phyloP scores from a whole-genome alignment of 2,797 vertebrate genomes.

The Lophius americanus region DNA sequence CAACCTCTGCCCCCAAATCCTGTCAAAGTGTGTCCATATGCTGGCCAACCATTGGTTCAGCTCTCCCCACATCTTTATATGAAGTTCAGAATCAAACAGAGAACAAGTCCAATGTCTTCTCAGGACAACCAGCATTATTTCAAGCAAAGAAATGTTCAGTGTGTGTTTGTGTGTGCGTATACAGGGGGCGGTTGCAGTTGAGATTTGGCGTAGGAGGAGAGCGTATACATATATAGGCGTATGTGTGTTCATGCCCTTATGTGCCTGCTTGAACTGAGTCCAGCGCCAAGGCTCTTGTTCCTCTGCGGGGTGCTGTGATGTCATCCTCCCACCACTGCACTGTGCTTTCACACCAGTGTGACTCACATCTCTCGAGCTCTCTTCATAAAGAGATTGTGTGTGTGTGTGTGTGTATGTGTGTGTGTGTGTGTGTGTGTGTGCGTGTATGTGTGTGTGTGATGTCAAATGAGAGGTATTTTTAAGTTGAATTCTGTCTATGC shows the following conservation, averaged over 20 bases:
- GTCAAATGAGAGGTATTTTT: conserved; percentile 51
- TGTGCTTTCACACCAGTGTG: conserved; percentile 78
- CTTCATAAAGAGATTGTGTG: conserved; percentile 27
- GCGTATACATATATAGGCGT: neutral
- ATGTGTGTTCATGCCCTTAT: conserved; percentile 29
- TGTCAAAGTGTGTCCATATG: conserved; percentile 58
- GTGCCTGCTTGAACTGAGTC: conserved; percentile 49
- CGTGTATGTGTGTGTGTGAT: conserved; percentile 4
- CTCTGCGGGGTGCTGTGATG: conserved; percentile 78
- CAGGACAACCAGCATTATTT: conserved; percentile 69
- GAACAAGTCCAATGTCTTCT: conserved; percentile 55
- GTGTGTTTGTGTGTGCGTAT: conserved; percentile 38
- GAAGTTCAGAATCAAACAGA: conserved; percentile 54
- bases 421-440: conserved; percentile 3
- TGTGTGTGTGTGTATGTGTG: conserved; percentile 19
- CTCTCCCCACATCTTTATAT: conserved; percentile 30
- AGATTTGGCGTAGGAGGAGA: conserved; percentile 34
- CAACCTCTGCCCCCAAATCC: conserved; percentile 64
- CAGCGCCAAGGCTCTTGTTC: conserved; percentile 73
- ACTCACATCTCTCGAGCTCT: conserved; percentile 70
- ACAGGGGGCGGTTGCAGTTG: conserved; percentile 36
- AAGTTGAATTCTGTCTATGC: conserved; percentile 45
- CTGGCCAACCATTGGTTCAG: conserved; percentile 52
- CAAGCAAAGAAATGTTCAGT: conserved; percentile 58
- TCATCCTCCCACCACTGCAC: conserved; percentile 81